Evolutionary conservation across 2,113 vertebrate species (phyloP).

Genomic region (Aspidoscelis tigris): DNA sequence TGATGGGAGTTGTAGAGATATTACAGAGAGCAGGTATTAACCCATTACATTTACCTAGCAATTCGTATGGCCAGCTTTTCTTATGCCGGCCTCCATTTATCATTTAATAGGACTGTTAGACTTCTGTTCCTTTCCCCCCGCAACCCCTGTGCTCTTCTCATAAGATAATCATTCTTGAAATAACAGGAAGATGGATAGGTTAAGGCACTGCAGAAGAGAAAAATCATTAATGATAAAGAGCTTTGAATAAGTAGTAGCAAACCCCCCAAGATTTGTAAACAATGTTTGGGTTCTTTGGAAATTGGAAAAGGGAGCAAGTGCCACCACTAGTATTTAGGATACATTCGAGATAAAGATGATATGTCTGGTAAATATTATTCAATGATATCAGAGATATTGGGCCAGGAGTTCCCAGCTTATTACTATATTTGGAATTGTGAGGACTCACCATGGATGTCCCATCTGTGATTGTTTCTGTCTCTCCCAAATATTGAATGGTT

Average conservation of each 20-base stretch:
- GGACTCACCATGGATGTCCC: too few species aligned
- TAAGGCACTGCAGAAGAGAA: slow-evolving; percentile 22
- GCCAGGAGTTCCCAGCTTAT: too few species aligned
- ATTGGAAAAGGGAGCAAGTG: neutral
- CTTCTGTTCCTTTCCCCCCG: slow-evolving; percentile 25
- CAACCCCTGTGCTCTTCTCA: slow-evolving; percentile 18
- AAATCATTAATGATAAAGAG: slow-evolving; percentile 21
- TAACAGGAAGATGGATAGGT: slow-evolving; percentile 15
- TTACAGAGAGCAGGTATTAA: slow-evolving; percentile 32
- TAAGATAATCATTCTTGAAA: slow-evolving; percentile 13
- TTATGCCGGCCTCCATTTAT: slow-evolving; percentile 22
- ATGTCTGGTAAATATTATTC: neutral
- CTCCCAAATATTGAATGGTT: too few species aligned
- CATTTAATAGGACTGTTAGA: slow-evolving; percentile 1
- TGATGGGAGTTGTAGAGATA: slow-evolving; percentile 20
- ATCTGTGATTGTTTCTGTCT: too few species aligned
- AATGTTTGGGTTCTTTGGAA: slow-evolving; percentile 10
- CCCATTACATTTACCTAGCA: neutral
- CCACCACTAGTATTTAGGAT: neutral
- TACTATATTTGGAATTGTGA: too few species aligned
- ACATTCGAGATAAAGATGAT: neutral
- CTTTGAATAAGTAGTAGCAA: slow-evolving; percentile 31
- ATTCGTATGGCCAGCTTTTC: neutral
- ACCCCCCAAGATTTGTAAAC: slow-evolving; percentile 27
- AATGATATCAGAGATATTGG: neutral